Percentiles rank a stretch among this genome's conserved stretches.
phyloP scores from a whole-genome alignment of 2,113 vertebrate genomes.

The Nerophis lumbriciformis region DNA sequence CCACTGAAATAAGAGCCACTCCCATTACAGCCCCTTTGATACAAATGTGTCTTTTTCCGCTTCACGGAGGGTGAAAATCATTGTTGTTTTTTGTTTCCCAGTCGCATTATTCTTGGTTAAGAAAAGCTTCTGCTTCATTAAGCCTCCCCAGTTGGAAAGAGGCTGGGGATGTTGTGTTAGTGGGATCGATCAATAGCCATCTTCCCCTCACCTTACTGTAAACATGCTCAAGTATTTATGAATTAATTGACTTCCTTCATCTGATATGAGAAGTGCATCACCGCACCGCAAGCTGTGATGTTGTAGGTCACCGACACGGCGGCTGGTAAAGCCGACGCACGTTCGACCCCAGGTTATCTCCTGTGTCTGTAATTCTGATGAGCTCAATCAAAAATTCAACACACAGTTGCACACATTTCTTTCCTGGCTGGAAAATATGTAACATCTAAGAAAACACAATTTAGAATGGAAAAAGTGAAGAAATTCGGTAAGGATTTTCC shows the following conservation, averaged over 20 bases:
- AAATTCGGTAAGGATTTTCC: no score
- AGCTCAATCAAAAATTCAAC: no score
- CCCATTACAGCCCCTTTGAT: slow-evolving; percentile 9
- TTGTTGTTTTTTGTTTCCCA: slow-evolving; percentile 44
- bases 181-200: slow-evolving; percentile 75
- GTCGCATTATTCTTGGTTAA: slow-evolving; percentile 54
- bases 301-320: slow-evolving; percentile 52
- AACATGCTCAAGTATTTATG: slow-evolving; percentile 80
- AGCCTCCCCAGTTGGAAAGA: slow-evolving; percentile 38
- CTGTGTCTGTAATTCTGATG: no score
- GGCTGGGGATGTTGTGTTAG: slow-evolving; percentile 58
- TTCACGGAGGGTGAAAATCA: slow-evolving; percentile 46
- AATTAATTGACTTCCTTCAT: slow-evolving; percentile 75
- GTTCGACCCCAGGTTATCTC: no score
- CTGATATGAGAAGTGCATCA: slow-evolving; percentile 54
- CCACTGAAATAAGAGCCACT: neutral
- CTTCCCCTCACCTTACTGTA: slow-evolving; percentile 73
- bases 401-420: no score
- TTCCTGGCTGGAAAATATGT: no score
- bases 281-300: slow-evolving; percentile 39
- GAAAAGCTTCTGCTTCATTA: slow-evolving; percentile 58
- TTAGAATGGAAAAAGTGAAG: no score
- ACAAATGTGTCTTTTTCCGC: slow-evolving; percentile 24
- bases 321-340: neutral
- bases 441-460: no score